Evolutionary conservation across 2,113 vertebrate species (phyloP).

Genomic region (Oophaga pumilio): DNA sequence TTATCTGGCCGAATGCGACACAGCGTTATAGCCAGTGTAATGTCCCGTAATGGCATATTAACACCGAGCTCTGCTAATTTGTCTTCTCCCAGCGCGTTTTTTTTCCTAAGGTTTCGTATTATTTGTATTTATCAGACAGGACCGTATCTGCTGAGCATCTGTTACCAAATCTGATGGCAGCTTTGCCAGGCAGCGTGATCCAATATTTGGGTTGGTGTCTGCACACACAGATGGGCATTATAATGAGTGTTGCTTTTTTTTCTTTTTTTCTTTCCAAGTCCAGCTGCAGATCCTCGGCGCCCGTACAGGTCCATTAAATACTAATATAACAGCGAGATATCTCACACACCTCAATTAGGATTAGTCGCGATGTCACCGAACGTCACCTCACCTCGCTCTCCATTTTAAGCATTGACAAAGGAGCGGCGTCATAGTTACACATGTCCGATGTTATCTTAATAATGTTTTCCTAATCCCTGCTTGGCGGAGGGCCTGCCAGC

Average conservation of each 20-base stretch:
- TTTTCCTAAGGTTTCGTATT: background rate
- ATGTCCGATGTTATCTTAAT: conserved; percentile 63
- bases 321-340: conserved; percentile 7
- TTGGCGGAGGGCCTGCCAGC: conserved; percentile 59
- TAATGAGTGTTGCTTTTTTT: background rate
- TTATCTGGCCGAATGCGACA: background rate
- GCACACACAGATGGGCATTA: conserved; percentile 16
- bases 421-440: conserved; percentile 57
- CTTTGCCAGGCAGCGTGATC: conserved; percentile 4
- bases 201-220: conserved; percentile 25
- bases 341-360: conserved; percentile 46
- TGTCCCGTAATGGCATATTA: conserved; percentile 33
- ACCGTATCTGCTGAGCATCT: background rate
- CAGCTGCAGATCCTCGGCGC: background rate
- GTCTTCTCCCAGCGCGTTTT: background rate
- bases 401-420: conserved; percentile 59
- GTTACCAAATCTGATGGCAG: background rate
- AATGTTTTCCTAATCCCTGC: conserved; percentile 56
- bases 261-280: background rate
- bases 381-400: conserved; percentile 48
- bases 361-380: conserved; percentile 57
- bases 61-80: background rate
- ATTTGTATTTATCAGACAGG: background rate
- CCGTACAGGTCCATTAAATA: conserved; percentile 17
- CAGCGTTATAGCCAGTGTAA: background rate